Base-by-base conservation (phyloP, 2,888 invertebrate genomes). In the Hirtodrosophila confusa region DNA sequence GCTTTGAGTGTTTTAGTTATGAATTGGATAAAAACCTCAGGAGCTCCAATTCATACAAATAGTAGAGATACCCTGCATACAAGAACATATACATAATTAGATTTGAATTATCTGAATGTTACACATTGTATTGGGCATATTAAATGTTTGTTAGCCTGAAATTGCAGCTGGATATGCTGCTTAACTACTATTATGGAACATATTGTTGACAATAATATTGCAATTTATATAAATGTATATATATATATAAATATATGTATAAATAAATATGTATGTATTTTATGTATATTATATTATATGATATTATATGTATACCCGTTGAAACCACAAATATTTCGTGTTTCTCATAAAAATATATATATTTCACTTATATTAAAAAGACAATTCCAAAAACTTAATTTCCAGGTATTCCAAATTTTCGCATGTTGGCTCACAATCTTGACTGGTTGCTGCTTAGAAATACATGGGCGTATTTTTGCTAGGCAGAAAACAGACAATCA, bases 171-270 rank as follows among this genome's bases (percentile, higher is more conserved):
- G 44, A 45, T 12, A 43, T 44, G 71, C 74, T 66, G 66, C 56
- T 75, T 55, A 65, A 57, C 44, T 77, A 73, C 64, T 66, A 73
- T 55, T 76, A 84, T 78, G 75, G 68, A 71, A 78, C 78, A 86
- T 76, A 75, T 83, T 85, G 87, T 88, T 87, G 87, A 87, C 87
- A 87, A 87, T 87, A 87, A 87, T 87, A 88, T 69, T 88, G 71
- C 66, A 56, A 70, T 75, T 64, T 76, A 73, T 75, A 72, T 76
- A 60, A 39, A 64, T 68, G 57, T 69, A 41, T 73, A 50, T 50
- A 43, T 54, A 66, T 43, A 54, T 54, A 51, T 57, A 41, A 58
- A 64, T 54, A 62, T 58, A 45, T 17, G 17, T 17, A 17, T 17
- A 17, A n/a, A n/a, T 73, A 72, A 63, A 66, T 70, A 41, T 56